Base-by-base conservation (phyloP, 1,140 invertebrate genomes). In the Eumeta japonica region DNA sequence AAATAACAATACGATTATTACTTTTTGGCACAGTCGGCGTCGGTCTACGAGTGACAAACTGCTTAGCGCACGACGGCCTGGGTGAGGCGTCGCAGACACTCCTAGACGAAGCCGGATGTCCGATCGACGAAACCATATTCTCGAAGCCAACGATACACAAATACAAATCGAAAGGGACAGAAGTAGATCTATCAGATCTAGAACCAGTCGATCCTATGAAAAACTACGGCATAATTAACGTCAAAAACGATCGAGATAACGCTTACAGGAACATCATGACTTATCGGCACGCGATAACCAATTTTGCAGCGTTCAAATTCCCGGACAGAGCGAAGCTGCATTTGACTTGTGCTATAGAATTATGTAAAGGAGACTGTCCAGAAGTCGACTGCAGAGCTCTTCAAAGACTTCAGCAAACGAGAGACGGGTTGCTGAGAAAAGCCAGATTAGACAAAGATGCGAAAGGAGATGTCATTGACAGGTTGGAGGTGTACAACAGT, bases 301-400 rank as follows among this genome's bases (percentile, higher is more conserved):
- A 80, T 17, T 89, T 90, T 70, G 79, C 83, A 9, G 87, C 86
- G 3, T 90, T 90, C 50, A 88, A 88, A 53, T 89, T 90, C 70
- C 86, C 87, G 10, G 86, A 88, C 50, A 71, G 85, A 43, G 83
- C 85, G 35, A 80, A 82, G 36, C 62, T 89, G 9, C 87, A 89
- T 62, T 71, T 90, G 10, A 79, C 79, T 31, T 82, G 85, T 77
- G 72, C 78, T 39, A 58, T 86, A 49, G 77, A 84, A 46, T 52
- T 86, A 1, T 90, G 87, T 52, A 81, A 81, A 58, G 81, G 80
- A 10, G 63, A 71, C 31, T 90, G 87, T 54, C 77, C 79, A 2
- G 68, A 75, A 57, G 82, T 84, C 0, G 71, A 77, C 28, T 77
- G 75, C 39, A 73, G 65, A 45, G 58, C 58, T 0, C 47, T 66